Evolutionary conservation across 2,888 invertebrate genomes (phyloP).

Genomic region (Clanis bilineata): DNA sequence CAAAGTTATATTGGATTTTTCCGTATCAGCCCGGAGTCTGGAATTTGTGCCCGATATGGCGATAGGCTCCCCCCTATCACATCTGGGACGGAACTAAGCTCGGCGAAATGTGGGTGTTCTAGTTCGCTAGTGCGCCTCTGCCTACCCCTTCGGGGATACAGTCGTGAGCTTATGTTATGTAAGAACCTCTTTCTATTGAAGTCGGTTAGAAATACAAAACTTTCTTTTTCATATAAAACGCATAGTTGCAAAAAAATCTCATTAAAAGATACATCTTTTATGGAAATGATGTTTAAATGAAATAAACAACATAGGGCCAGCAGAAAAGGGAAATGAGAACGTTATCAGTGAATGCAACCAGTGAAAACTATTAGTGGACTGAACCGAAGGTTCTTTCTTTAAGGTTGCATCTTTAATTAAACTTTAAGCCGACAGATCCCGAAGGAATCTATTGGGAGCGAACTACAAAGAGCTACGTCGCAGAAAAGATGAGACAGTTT

Average conservation of each 20-base stretch:
- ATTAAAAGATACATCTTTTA: neutral
- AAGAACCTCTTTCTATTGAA: too few species aligned
- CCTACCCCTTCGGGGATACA: too few species aligned
- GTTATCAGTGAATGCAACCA: slow-evolving; percentile 37
- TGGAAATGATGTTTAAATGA: neutral
- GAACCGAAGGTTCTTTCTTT: slow-evolving; percentile 45
- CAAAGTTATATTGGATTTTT: too few species aligned
- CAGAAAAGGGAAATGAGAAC: slow-evolving; percentile 25
- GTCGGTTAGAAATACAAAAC: too few species aligned
- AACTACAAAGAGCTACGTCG: slow-evolving; percentile 17
- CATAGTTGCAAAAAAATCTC: neutral
- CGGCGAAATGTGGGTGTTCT: too few species aligned
- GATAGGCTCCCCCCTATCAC: too few species aligned
- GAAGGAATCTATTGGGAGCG: slow-evolving; percentile 54
- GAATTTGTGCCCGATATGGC: too few species aligned
- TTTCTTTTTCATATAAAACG: too few species aligned
- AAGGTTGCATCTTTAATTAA: slow-evolving; percentile 64
- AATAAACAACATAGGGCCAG: neutral
- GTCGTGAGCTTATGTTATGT: too few species aligned
- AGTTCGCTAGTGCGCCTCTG: too few species aligned
- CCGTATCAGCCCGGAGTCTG: too few species aligned
- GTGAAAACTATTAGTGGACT: slow-evolving; percentile 46
- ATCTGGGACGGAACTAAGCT: too few species aligned
- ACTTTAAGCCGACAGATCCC: slow-evolving; percentile 58
- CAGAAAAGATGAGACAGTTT: slow-evolving; percentile 23